Evolutionary conservation across 2,888 invertebrate genomes (phyloP), one percentile per base, ranked within the genome.

Genomic region (Scaptomyza parva): DNA sequence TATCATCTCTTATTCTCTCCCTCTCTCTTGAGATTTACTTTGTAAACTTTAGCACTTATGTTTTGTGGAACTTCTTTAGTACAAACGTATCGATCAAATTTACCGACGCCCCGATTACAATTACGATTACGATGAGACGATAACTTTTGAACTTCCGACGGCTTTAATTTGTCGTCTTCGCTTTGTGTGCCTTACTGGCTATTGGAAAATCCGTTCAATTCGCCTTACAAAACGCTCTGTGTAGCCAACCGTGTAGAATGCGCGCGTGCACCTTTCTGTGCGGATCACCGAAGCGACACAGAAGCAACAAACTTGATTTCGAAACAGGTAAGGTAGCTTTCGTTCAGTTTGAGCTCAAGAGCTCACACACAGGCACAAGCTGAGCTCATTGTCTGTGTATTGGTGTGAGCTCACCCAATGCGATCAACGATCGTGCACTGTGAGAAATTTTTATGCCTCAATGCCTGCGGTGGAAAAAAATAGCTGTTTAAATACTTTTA

Each of bases 241-340:
- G 64, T 47, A 65, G 52, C 54, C 84, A 86, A 83, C 83, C 80
- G 83, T 80, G 65, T 75, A 77, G 84, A 86, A 78, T 84, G 84
- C 79, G 84, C 86, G 86, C 84, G 82, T 78, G 86, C 84, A 86
- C 84, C 86, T 84, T 85, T 86, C 85, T 86, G 86, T 84, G 78
- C 84, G 84, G 86, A 85, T 85, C 84, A 81, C 77, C 84, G 81
- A 65, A 85, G 84, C 86, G 84, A 85, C 86, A 85, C 84, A 85
- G 84, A 84, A 86, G 86, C 84, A 77, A 67, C 84, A 86, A 85
- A 85, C 84, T 85, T 85, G 84, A 85, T 84, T 86, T 77, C 77
- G 75, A 85, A 83, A 83, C 82, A 77, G 82, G 82, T 85, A 83
- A 83, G 75, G 86, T 65, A 77, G 82, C 86, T 83, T 83, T 83